These are phyloP conservation scores for Caradrina clavipalpis DNA, from an alignment of 2,888 invertebrate species.

Conservation along the genomic window DNA sequence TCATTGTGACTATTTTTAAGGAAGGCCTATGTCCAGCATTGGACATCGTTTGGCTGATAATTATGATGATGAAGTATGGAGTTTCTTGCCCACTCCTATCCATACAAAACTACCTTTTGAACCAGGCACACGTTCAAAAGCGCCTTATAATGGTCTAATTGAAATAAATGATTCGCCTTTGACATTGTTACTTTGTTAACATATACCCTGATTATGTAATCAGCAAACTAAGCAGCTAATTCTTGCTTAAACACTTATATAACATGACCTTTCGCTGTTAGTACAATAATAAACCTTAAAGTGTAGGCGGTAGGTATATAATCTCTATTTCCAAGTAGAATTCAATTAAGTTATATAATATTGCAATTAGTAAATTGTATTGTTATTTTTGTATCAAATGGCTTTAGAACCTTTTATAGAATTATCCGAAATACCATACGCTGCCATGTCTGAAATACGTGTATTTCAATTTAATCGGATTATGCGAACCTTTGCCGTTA, in stretches of 20 bases:
- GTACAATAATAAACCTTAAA: background rate
- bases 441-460: constrained; percentile 17
- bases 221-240: background rate
- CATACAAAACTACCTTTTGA: too few species aligned
- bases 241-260: background rate
- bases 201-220: background rate
- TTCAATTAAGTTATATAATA: constrained; percentile 7
- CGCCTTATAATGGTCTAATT: too few species aligned
- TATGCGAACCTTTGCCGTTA: constrained; percentile 33
- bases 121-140: too few species aligned
- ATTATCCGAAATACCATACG: constrained; percentile 19
- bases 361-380: constrained; percentile 6
- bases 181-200: background rate
- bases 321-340: background rate
- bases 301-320: background rate
- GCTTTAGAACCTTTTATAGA: constrained; percentile 10
- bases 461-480: constrained; percentile 54
- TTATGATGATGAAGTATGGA: too few species aligned
- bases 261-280: constrained; percentile 1
- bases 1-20: too few species aligned
- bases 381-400: constrained; percentile 19
- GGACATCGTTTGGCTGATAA: too few species aligned
- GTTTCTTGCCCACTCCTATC: too few species aligned
- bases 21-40: too few species aligned
- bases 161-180: too few species aligned